Evolutionary conservation across 2,113 vertebrate species (phyloP).

Genomic region (Atractosteus spatula): DNA sequence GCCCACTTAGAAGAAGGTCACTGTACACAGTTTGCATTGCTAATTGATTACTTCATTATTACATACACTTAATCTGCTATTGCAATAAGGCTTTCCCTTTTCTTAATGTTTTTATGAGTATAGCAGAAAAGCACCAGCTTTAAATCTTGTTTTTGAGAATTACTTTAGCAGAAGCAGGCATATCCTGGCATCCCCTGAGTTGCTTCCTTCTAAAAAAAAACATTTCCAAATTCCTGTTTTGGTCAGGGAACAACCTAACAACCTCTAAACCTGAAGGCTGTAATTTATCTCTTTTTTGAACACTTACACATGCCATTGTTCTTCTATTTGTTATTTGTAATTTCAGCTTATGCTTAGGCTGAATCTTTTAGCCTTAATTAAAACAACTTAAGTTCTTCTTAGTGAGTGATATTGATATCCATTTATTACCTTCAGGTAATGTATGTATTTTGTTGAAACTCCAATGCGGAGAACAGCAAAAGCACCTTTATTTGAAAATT

Average conservation of each 20-base stretch:
- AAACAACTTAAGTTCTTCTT: too few relatives aligned
- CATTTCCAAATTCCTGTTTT: constrained; percentile 4
- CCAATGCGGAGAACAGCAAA: too few relatives aligned
- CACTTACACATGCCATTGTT: too few relatives aligned
- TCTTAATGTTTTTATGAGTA: constrained; percentile 14
- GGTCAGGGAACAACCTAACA: not conserved
- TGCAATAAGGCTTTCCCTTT: constrained; percentile 39
- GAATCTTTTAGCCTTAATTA: too few relatives aligned
- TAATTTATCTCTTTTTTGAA: not conserved
- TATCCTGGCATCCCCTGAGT: constrained; percentile 41
- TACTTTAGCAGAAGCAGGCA: constrained; percentile 49
- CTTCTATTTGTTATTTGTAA: too few relatives aligned
- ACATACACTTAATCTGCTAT: constrained; percentile 46
- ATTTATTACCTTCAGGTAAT: too few relatives aligned
- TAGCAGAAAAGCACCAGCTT: constrained; percentile 20
- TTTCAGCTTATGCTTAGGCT: too few relatives aligned
- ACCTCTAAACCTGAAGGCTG: not conserved
- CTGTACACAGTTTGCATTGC: constrained; percentile 44
- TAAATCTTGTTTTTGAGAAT: constrained; percentile 34
- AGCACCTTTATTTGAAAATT: too few relatives aligned
- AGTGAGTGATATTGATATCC: too few relatives aligned
- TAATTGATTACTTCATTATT: constrained; percentile 57
- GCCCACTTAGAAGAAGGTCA: constrained; percentile 28
- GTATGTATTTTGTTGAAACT: too few relatives aligned
- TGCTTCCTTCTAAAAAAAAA: constrained; percentile 44